These are phyloP conservation scores for Plectrocnemia conspersa DNA, from an alignment of 1,140 invertebrate genomes.

Conservation along the genomic window DNA sequence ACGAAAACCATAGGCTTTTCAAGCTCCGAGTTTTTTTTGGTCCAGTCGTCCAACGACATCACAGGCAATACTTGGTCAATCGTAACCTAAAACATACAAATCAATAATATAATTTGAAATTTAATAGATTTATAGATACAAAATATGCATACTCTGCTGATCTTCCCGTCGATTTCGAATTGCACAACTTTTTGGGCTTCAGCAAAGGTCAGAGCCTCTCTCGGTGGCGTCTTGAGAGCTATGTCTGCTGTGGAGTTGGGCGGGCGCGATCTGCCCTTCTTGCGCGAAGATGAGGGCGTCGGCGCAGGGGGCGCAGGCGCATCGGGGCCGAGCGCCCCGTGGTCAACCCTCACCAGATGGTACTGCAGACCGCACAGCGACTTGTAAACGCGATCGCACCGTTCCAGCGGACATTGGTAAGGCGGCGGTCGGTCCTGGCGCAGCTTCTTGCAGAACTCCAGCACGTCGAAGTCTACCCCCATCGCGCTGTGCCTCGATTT, in stretches of 20 bases:
- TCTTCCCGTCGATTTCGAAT: slow-evolving; percentile 75
- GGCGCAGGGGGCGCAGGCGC: slow-evolving; percentile 49
- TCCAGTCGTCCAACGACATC: slow-evolving; percentile 61
- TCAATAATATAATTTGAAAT: not conserved
- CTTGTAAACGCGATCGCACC: slow-evolving; percentile 81
- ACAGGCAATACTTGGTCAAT: slow-evolving; percentile 60
- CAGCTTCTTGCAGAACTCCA: slow-evolving; percentile 78
- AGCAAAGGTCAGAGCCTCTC: slow-evolving; percentile 66
- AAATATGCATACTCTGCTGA: slow-evolving; percentile 49
- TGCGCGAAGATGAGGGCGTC: slow-evolving; percentile 42
- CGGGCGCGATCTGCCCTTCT: slow-evolving; percentile 42
- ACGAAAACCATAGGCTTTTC: slow-evolving; percentile 48
- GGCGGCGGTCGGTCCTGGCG: slow-evolving; percentile 73
- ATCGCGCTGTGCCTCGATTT: slow-evolving; percentile 41
- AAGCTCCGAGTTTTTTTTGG: slow-evolving; percentile 54
- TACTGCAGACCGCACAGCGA: slow-evolving; percentile 80
- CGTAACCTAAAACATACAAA: slow-evolving; percentile 39
- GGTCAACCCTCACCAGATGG: slow-evolving; percentile 79
- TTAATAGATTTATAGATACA: not conserved
- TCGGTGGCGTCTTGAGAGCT: slow-evolving; percentile 49
- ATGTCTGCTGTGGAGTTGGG: slow-evolving; percentile 49
- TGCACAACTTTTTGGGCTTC: slow-evolving; percentile 79
- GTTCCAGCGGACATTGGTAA: slow-evolving; percentile 76
- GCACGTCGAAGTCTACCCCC: slow-evolving; percentile 76
- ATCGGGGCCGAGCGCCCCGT: slow-evolving; percentile 56